phyloP scores from a whole-genome alignment of 2,888 invertebrate species.

The Rhorus exstirpatorius region DNA sequence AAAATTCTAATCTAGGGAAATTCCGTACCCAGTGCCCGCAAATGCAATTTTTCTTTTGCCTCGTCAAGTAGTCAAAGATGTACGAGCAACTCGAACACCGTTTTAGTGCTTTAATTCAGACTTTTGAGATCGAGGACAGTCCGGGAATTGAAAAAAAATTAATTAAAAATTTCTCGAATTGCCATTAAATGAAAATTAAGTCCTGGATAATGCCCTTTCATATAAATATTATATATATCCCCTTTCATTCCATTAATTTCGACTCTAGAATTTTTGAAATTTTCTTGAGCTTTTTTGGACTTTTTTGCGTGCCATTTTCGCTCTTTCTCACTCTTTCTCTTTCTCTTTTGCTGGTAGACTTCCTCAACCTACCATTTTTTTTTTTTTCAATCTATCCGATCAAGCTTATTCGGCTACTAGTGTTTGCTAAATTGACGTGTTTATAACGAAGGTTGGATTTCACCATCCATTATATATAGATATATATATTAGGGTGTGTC shows the following conservation, averaged over 20 bases:
- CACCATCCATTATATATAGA: slow-evolving; percentile 60
- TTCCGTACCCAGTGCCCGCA: background rate
- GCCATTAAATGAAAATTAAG: too few species aligned
- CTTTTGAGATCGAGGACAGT: too few species aligned
- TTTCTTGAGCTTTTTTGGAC: slow-evolving; percentile 19
- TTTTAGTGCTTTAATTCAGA: too few species aligned
- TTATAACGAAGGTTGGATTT: slow-evolving; percentile 81
- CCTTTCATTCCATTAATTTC: slow-evolving; percentile 51
- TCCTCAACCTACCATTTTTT: slow-evolving; percentile 22
- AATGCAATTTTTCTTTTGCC: background rate
- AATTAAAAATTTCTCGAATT: too few species aligned
- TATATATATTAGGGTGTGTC: too few species aligned
- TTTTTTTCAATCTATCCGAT: slow-evolving; percentile 71
- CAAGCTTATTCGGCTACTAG: slow-evolving; percentile 81
- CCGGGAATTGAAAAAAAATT: too few species aligned
- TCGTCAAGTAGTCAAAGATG: too few species aligned
- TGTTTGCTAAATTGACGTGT: slow-evolving; percentile 85
- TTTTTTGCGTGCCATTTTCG: slow-evolving; percentile 8
- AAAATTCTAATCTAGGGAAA: slow-evolving; percentile 8
- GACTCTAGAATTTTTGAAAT: slow-evolving; percentile 24
- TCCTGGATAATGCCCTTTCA: slow-evolving; percentile 41
- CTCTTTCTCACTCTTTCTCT: background rate
- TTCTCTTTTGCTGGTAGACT: background rate
- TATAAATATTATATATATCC: slow-evolving; percentile 42
- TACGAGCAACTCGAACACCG: too few species aligned